Percentiles rank a stretch among this genome's conserved stretches.
Evolutionary conservation across 1,140 invertebrate genomes (phyloP).

Genomic region (Anastatus disparis): DNA sequence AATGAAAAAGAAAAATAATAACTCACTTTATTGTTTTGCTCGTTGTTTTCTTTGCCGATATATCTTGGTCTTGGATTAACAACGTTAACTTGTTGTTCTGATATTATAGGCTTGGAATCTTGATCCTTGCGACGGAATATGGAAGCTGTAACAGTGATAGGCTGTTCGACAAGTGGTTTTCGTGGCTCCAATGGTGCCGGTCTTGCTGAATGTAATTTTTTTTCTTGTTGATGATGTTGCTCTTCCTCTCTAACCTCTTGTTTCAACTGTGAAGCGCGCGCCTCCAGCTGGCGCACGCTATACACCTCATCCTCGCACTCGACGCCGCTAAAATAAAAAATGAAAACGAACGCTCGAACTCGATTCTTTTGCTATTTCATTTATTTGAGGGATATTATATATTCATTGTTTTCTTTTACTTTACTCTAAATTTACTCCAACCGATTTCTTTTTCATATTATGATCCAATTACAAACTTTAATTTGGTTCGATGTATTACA

Average conservation of each 20-base stretch:
- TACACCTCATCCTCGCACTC: conserved; percentile 88
- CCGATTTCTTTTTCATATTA: no score
- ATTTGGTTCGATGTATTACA: no score
- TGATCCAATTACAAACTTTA: no score
- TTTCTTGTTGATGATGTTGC: neutral
- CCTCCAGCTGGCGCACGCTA: conserved; percentile 76
- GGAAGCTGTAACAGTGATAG: conserved; percentile 52
- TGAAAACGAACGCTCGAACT: conserved; percentile 12
- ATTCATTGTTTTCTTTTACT: neutral
- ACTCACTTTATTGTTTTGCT: no score
- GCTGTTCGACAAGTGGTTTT: conserved; percentile 42
- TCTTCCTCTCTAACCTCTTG: neutral
- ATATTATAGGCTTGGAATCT: conserved; percentile 19
- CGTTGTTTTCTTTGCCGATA: conserved; percentile 45
- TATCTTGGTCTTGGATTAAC: neutral
- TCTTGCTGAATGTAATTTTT: no score
- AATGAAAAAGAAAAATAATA: no score
- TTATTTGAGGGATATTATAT: no score
- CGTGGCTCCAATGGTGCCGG: conserved; percentile 10
- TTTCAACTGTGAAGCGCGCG: conserved; percentile 45
- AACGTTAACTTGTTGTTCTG: no score
- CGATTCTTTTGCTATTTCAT: conserved; percentile 6
- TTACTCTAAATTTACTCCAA: neutral
- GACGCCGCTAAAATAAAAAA: conserved; percentile 78
- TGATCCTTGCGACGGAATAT: conserved; percentile 43